These are phyloP conservation scores for Pachymerium ferrugineum DNA, from an alignment of 2,888 invertebrate species.

Conservation along the genomic window DNA sequence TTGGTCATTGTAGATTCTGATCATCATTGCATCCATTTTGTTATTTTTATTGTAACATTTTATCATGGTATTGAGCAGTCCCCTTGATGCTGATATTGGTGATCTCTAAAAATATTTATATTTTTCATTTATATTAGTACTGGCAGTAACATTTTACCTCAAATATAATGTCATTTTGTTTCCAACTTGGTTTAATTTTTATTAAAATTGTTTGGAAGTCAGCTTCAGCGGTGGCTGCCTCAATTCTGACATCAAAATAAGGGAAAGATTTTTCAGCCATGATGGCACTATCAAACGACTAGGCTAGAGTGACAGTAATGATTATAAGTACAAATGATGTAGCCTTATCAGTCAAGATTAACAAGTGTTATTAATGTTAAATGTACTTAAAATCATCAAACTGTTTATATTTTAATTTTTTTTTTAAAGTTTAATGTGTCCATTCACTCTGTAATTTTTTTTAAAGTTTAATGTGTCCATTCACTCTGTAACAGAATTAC, in stretches of 20 bases:
- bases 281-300: too few species aligned
- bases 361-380: too few species aligned
- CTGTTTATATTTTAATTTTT: too few species aligned
- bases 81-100: background rate
- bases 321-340: too few species aligned
- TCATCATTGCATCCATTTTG: background rate
- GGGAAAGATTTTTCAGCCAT: background rate
- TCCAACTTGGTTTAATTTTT: background rate
- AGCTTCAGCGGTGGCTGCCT: background rate
- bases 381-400: too few species aligned
- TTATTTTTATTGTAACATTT: background rate
- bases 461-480: too few species aligned
- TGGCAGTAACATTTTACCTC: background rate
- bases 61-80: slow-evolving; percentile 1
- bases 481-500: too few species aligned
- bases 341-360: too few species aligned
- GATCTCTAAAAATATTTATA: background rate
- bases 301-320: too few species aligned
- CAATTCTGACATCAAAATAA: background rate
- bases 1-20: background rate
- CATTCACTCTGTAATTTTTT: too few species aligned
- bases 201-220: background rate
- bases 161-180: background rate
- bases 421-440: too few species aligned
- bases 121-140: background rate